Evolutionary conservation across 2,888 invertebrate genomes (phyloP).

Genomic region (Timandra comae): DNA sequence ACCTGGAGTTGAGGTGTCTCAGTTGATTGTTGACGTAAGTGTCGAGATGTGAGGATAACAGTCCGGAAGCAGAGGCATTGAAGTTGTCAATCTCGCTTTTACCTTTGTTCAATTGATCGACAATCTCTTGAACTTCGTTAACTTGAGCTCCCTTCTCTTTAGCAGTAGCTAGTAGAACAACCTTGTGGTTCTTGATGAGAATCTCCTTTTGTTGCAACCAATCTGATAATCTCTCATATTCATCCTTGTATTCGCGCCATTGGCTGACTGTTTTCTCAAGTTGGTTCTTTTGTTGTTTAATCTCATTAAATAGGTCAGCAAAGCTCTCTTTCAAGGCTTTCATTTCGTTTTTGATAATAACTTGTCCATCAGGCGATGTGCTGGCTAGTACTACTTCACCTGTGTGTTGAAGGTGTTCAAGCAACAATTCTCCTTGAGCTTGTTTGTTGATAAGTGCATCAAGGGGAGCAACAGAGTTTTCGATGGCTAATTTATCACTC

Average conservation of each 20-base stretch:
- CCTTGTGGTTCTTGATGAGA: slow-evolving; percentile 92
- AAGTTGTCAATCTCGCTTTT: slow-evolving; percentile 89
- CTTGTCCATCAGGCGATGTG: slow-evolving; percentile 87
- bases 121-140: slow-evolving; percentile 85
- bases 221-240: slow-evolving; percentile 92
- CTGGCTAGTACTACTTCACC: slow-evolving; percentile 91
- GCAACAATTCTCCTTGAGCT: slow-evolving; percentile 90
- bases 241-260: slow-evolving; percentile 94
- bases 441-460: slow-evolving; percentile 91
- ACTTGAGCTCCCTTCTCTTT: slow-evolving; percentile 92
- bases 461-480: slow-evolving; percentile 91
- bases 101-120: slow-evolving; percentile 84
- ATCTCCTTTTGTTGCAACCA: slow-evolving; percentile 96
- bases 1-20: slow-evolving; percentile 89
- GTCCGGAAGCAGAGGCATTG: slow-evolving; percentile 84
- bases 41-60: slow-evolving; percentile 89
- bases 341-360: slow-evolving; percentile 89
- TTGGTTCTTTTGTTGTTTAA: slow-evolving; percentile 89
- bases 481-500: slow-evolving; percentile 91
- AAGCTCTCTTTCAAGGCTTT: slow-evolving; percentile 90
- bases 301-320: slow-evolving; percentile 88
- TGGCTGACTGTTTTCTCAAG: slow-evolving; percentile 87
- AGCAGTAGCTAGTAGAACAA: slow-evolving; percentile 85
- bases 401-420: slow-evolving; percentile 91
- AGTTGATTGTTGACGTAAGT: slow-evolving; percentile 92